These are phyloP conservation scores for Amiota mariae DNA, from an alignment of 2,888 invertebrate species.

Conservation along the genomic window DNA sequence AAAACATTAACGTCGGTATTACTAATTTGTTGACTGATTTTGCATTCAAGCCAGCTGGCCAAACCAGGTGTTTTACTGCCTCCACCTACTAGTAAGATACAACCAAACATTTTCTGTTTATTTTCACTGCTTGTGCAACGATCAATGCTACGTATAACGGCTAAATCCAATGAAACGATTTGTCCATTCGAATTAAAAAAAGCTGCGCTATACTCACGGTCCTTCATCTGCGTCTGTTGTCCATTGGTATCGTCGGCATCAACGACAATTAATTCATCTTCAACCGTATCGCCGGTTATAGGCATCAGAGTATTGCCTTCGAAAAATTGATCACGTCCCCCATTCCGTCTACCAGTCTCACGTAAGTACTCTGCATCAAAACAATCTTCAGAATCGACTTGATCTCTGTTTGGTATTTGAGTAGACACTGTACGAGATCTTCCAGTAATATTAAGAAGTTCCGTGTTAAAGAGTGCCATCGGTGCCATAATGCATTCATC, in stretches of 20 bases:
- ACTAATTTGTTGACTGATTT: conserved; percentile 85
- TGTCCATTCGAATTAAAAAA: conserved; percentile 84
- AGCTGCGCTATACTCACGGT: conserved; percentile 15
- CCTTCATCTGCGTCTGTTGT: conserved; percentile 75
- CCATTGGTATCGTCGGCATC: conserved; percentile 57
- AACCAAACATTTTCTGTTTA: conserved; percentile 94
- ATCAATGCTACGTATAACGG: conserved; percentile 92
- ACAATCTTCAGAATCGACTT: conserved; percentile 90
- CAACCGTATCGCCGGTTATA: conserved; percentile 79
- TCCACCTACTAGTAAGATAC: conserved; percentile 92
- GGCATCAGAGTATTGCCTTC: conserved; percentile 72
- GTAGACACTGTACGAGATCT: conserved; percentile 77
- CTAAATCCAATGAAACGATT: conserved; percentile 90
- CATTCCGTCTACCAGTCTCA: conserved; percentile 81
- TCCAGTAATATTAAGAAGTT: conserved; percentile 88
- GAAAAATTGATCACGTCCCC: conserved; percentile 74
- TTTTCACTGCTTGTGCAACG: conserved; percentile 91
- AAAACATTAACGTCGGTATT: conserved; percentile 91
- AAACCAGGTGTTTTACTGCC: conserved; percentile 91
- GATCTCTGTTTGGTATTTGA: conserved; percentile 80
- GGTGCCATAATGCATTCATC: conserved; percentile 96
- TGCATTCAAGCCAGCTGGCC: conserved; percentile 90
- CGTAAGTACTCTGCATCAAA: conserved; percentile 93
- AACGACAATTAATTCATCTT: conserved; percentile 75
- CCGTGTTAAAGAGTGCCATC: conserved; percentile 89